phyloP scores from a whole-genome alignment of 2,113 vertebrate genomes.

The Lophotis ruficrista region DNA sequence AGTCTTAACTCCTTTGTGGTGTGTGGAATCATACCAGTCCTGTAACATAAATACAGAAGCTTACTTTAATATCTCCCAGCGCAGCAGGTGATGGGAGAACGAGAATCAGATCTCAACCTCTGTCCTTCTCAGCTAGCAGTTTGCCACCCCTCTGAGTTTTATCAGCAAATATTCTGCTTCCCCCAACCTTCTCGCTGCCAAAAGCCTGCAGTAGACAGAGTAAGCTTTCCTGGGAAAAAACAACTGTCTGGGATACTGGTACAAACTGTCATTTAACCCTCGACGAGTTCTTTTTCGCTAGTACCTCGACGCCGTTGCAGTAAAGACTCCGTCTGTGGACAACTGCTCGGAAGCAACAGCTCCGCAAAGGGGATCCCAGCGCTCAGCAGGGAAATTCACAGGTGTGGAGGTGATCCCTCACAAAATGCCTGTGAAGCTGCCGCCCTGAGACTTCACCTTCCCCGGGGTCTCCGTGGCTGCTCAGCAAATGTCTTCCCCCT shows the following conservation, averaged over 20 bases:
- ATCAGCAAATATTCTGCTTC: background rate
- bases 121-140: background rate
- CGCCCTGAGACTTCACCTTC: background rate
- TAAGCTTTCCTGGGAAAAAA: constrained; percentile 1
- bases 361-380: background rate
- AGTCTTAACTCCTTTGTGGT: background rate
- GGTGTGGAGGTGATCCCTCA: accelerated
- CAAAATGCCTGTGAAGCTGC: background rate
- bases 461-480: background rate
- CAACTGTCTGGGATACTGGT: background rate
- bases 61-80: background rate
- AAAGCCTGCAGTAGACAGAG: background rate
- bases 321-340: background rate
- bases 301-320: background rate
- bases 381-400: background rate
- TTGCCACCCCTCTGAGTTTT: background rate
- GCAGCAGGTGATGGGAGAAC: background rate
- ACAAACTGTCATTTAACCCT: background rate
- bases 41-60: background rate
- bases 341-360: background rate
- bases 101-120: background rate
- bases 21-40: background rate
- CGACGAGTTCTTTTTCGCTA: background rate
- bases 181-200: background rate
- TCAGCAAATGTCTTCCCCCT: background rate